These are phyloP conservation scores for Psittacula echo DNA, from an alignment of 2,797 vertebrate genomes.

Conservation along the genomic window DNA sequence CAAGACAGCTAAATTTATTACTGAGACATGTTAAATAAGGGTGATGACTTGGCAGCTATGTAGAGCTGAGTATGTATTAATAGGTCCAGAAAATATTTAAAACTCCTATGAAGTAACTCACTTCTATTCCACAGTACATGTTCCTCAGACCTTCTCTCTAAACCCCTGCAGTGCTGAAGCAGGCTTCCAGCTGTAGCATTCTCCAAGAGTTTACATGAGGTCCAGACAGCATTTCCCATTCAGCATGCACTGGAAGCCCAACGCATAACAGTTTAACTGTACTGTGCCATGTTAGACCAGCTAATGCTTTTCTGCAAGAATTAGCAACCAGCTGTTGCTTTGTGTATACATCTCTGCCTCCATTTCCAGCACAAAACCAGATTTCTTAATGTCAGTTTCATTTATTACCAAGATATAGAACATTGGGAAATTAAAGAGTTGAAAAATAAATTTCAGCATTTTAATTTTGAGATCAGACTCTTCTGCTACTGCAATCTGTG, in stretches of 20 bases:
- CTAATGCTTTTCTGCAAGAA: background rate
- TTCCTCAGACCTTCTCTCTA: background rate
- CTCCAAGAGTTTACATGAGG: background rate
- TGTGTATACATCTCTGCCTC: background rate
- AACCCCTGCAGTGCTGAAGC: background rate
- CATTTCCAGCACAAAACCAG: background rate
- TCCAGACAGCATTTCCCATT: background rate
- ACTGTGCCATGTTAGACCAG: accelerated
- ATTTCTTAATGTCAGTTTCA: background rate
- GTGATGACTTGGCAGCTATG: background rate
- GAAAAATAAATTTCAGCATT: slow-evolving; percentile 32
- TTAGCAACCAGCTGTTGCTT: background rate
- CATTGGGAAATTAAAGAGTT: background rate
- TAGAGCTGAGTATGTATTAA: background rate
- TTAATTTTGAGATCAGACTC: background rate
- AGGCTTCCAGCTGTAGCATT: background rate
- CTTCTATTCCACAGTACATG: background rate
- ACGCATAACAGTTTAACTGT: background rate
- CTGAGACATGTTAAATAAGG: background rate
- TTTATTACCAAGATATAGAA: background rate
- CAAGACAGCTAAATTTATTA: background rate
- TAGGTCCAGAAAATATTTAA: background rate
- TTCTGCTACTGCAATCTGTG: slow-evolving; percentile 16
- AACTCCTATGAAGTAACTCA: background rate
- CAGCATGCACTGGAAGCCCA: background rate